Conservation (phyloP, 2,113 vertebrate species). For the Brachyhypopomus gauderio region DNA sequence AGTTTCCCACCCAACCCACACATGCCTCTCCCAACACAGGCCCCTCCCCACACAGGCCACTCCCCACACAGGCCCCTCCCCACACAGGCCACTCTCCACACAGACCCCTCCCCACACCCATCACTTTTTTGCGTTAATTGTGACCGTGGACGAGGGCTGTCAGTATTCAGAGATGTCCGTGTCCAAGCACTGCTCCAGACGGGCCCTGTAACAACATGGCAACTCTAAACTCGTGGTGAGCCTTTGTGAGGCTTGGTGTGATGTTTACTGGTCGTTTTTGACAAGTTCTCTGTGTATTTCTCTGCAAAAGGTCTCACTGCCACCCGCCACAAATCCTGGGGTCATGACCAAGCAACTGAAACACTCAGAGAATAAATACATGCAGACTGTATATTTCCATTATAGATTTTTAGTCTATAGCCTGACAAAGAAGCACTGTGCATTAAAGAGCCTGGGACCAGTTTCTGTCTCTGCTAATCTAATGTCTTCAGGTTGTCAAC, state of each 20-base stretch:
- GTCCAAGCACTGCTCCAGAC: neutral
- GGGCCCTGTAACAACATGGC: neutral
- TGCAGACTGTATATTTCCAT: neutral
- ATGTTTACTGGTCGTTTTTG: neutral
- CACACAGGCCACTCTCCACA: neutral
- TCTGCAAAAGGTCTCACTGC: slow-evolving; percentile 1
- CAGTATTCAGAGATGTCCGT: neutral
- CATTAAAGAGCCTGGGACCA: neutral
- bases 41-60: no score
- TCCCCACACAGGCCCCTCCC: neutral
- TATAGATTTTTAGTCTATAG: slow-evolving; percentile 11
- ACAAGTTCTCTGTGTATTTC: neutral
- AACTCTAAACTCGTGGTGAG: neutral
- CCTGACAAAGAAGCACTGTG: slow-evolving; percentile 7
- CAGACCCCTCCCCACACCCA: neutral
- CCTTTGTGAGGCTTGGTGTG: neutral
- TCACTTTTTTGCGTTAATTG: neutral
- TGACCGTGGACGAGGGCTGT: neutral
- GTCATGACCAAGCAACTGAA: neutral
- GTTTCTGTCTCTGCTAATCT: neutral
- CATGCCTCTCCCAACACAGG: neutral
- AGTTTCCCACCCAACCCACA: neutral
- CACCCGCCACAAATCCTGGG: slow-evolving; percentile 1
- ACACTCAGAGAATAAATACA: neutral
- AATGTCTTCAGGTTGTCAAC: slow-evolving; percentile 7